These are phyloP conservation scores for Gallinago jamesoni DNA, from an alignment of 2,113 vertebrate genomes.

Conservation along the genomic window DNA sequence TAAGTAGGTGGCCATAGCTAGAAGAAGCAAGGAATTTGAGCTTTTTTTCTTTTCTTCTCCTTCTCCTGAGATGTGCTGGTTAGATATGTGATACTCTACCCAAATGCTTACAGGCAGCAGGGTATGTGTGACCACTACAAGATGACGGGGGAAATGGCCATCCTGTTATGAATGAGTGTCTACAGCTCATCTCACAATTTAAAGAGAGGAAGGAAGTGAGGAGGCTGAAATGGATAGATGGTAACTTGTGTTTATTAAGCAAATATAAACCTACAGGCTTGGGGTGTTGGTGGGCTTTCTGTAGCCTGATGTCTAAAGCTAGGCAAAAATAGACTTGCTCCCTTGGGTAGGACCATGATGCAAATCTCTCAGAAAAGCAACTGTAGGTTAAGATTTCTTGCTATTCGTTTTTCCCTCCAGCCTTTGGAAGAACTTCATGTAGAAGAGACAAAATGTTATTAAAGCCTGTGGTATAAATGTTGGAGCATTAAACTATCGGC, in stretches of 20 bases:
- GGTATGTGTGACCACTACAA: not conserved
- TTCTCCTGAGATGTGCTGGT: not conserved
- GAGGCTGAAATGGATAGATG: not conserved
- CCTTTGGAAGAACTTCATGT: not conserved
- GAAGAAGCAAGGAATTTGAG: not conserved
- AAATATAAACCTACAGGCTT: not conserved
- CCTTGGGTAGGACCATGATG: not conserved
- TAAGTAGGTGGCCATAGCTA: constrained; percentile 55
- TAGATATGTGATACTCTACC: constrained; percentile 13
- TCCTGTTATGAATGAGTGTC: not conserved
- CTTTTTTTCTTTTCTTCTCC: constrained; percentile 10
- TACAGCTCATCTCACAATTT: not conserved
- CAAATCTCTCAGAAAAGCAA: not conserved
- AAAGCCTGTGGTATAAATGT: constrained; percentile 3
- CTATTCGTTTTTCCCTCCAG: not conserved
- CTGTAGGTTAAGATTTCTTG: not conserved
- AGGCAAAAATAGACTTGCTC: not conserved
- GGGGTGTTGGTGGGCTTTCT: not conserved
- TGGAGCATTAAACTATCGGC: constrained; percentile 28
- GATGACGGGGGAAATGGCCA: not conserved
- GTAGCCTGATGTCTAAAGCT: not conserved
- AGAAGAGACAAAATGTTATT: constrained; percentile 10
- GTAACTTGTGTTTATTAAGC: not conserved
- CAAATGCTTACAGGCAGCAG: not conserved
- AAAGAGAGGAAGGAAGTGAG: not conserved